Evolutionary conservation across 2,888 invertebrate species (phyloP).

Genomic region (Drosophila nigricruria): DNA sequence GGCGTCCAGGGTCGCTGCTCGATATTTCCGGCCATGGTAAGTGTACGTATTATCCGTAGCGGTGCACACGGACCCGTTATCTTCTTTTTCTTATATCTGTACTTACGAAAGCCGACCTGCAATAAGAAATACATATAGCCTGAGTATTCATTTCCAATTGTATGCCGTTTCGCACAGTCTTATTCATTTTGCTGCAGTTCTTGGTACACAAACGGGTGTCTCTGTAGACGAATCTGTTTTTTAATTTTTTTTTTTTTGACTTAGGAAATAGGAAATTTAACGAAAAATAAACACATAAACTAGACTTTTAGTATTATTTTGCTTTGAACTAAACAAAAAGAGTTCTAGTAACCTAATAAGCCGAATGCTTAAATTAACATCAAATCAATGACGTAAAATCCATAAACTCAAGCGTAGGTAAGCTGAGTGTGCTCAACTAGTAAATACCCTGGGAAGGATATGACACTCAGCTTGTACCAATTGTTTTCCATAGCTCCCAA

Average conservation of each 20-base stretch:
- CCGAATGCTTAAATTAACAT: slow-evolving; percentile 36
- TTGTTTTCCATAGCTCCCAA: not conserved
- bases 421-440: not conserved
- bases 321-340: not conserved
- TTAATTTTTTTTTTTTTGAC: not conserved
- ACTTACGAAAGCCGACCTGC: slow-evolving; percentile 2
- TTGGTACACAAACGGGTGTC: not conserved
- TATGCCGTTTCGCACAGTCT: slow-evolving; percentile 16
- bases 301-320: slow-evolving; percentile 9
- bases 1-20: slow-evolving; percentile 96
- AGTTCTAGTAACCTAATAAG: slow-evolving; percentile 48
- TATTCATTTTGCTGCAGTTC: slow-evolving; percentile 33
- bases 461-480: not conserved
- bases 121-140: not conserved
- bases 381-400: slow-evolving; percentile 28
- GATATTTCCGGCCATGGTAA: slow-evolving; percentile 87
- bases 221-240: not conserved
- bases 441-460: not conserved
- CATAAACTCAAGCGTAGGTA: slow-evolving; percentile 2
- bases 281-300: slow-evolving; percentile 5
- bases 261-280: not conserved
- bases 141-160: not conserved
- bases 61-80: slow-evolving; percentile 57
- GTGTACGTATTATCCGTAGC: slow-evolving; percentile 50
- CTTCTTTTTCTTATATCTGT: slow-evolving; percentile 15